Conservation (phyloP, 64 coral and sea anemone genomes). For the Actinia equina region DNA sequence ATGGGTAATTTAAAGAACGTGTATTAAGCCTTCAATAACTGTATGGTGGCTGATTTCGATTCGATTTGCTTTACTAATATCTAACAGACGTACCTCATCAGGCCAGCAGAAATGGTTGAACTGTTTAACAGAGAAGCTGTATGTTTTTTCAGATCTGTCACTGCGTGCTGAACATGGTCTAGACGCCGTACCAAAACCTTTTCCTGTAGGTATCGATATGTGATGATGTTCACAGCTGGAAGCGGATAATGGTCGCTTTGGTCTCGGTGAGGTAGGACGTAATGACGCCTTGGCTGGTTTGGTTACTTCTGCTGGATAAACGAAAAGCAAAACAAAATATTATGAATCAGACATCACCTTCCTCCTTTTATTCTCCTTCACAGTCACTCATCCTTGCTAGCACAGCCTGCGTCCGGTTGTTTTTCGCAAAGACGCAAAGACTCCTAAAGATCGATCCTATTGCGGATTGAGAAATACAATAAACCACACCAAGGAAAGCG, state of each 20-base stretch:
- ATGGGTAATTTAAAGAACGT: no score
- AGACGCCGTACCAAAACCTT: constrained; percentile 25
- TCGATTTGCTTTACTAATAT: neutral
- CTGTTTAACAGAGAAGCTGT: constrained; percentile 58
- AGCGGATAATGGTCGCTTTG: neutral
- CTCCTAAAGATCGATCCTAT: no score
- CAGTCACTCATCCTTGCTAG: no score
- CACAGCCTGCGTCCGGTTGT: no score
- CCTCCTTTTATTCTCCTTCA: no score
- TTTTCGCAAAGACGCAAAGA: no score
- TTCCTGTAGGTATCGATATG: constrained; percentile 34
- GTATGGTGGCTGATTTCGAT: no score
- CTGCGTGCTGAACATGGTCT: constrained; percentile 69
- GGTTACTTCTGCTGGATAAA: neutral
- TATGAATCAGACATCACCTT: no score
- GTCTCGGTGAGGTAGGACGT: constrained; percentile 33
- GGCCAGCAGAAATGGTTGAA: constrained; percentile 71
- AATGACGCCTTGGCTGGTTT: neutral
- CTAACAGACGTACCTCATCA: constrained; percentile 41
- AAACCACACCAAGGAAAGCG: no score
- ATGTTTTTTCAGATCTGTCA: constrained; percentile 8
- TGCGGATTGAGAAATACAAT: no score
- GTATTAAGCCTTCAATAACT: no score
- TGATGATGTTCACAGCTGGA: neutral
- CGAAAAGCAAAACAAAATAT: neutral